Evolutionary conservation across 2,113 vertebrate species (phyloP).

Genomic region (Phylloscopus whistleri): DNA sequence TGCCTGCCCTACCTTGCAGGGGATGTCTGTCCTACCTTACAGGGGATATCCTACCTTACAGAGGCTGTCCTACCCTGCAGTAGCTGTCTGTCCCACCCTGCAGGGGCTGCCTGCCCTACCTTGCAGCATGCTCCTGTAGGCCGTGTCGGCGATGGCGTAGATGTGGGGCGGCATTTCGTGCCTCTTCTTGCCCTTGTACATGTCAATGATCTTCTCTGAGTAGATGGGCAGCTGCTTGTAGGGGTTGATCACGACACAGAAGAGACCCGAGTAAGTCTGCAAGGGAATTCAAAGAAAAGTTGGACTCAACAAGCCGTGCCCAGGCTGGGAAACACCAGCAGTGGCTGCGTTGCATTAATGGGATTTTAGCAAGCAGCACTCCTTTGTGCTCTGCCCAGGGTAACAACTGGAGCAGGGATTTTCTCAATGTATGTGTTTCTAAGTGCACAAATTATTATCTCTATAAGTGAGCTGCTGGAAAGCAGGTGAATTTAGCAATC

Average conservation of each 20-base stretch:
- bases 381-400: not conserved
- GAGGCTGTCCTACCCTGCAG: too few species aligned
- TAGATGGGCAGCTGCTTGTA: constrained; percentile 97
- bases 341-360: not conserved
- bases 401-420: not conserved
- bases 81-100: too few species aligned
- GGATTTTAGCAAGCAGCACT: not conserved
- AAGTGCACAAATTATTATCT: not conserved
- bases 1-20: too few species aligned
- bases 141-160: constrained; percentile 92
- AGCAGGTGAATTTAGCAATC: not conserved
- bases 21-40: too few species aligned
- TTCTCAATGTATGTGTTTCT: not conserved
- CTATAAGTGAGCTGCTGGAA: not conserved
- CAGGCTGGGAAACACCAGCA: not conserved
- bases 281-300: not conserved
- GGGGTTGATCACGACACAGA: constrained; percentile 95
- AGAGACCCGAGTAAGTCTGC: constrained; percentile 95
- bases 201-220: constrained; percentile 95
- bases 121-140: constrained; percentile 98
- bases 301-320: rapidly evolving
- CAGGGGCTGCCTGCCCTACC: constrained; percentile 71
- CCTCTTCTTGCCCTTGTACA: constrained; percentile 98
- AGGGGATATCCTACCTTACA: too few species aligned
- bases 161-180: constrained; percentile 96